A percentile compares a stretch with the other conserved stretches of the same genome.
phyloP scores from a whole-genome alignment of 2,888 invertebrate species.

The Seira ritae region DNA sequence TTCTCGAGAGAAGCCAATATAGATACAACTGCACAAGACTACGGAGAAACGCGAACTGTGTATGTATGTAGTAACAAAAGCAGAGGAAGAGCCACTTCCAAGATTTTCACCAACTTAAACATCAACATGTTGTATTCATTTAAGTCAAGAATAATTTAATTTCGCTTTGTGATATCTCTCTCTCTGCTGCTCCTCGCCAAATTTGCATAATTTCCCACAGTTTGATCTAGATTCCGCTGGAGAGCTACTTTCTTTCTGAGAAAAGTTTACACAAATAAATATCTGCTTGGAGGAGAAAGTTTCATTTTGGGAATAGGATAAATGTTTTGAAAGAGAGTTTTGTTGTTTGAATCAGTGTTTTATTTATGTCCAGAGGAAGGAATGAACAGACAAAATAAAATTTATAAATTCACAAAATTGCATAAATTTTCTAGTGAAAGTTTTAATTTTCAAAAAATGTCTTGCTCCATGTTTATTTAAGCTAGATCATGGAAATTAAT shows the following conservation, averaged over 20 bases:
- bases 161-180: constrained; percentile 1
- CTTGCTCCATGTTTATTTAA: no score
- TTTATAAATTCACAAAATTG: neutral
- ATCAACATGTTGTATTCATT: constrained; percentile 7
- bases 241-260: neutral
- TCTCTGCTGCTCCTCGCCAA: neutral
- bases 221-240: constrained; percentile 1
- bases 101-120: no score
- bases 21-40: neutral
- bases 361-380: neutral
- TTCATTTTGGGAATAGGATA: neutral
- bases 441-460: no score
- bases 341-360: neutral
- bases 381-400: neutral
- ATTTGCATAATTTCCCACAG: constrained; percentile 12
- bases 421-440: no score
- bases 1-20: neutral
- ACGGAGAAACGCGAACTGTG: neutral
- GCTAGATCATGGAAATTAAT: no score
- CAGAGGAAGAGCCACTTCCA: no score
- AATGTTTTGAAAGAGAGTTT: no score
- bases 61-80: neutral
- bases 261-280: neutral
- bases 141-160: constrained; percentile 5
- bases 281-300: neutral